phyloP scores from a whole-genome alignment of 2,113 vertebrate genomes.

The Xiphophorus couchianus region DNA sequence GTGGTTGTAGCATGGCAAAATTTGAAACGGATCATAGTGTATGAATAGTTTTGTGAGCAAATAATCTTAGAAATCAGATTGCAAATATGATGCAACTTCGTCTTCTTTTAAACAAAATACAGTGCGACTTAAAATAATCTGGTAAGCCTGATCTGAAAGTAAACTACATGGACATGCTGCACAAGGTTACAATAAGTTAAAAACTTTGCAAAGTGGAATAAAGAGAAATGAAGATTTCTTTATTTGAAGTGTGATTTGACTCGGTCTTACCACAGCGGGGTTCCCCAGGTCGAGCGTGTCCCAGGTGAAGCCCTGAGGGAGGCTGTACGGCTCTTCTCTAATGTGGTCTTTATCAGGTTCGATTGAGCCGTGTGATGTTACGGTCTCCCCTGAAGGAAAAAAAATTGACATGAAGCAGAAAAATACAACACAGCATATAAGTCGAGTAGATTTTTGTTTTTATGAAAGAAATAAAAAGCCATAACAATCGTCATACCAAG shows the following conservation, averaged over 20 bases:
- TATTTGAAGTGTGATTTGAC: not conserved
- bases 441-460: not conserved
- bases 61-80: no score
- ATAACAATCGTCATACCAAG: constrained; percentile 80
- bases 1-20: no score
- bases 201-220: not conserved
- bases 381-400: constrained; percentile 86
- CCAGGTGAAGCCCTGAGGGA: constrained; percentile 96
- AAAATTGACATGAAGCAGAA: not conserved
- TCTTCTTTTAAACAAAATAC: no score
- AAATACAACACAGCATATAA: not conserved
- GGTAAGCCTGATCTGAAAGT: no score
- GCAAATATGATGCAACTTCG: no score
- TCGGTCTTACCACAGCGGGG: constrained; percentile 87
- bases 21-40: no score
- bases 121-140: no score
- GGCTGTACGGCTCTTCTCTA: constrained; percentile 94
- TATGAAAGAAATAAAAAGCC: not conserved
- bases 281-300: constrained; percentile 94
- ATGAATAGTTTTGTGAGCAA: no score
- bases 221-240: not conserved
- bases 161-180: not conserved
- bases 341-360: constrained; percentile 96
- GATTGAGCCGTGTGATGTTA: constrained; percentile 93
- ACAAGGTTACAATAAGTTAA: not conserved